phyloP scores from a whole-genome alignment of 1,140 invertebrate genomes.

The Plectrocnemia conspersa region DNA sequence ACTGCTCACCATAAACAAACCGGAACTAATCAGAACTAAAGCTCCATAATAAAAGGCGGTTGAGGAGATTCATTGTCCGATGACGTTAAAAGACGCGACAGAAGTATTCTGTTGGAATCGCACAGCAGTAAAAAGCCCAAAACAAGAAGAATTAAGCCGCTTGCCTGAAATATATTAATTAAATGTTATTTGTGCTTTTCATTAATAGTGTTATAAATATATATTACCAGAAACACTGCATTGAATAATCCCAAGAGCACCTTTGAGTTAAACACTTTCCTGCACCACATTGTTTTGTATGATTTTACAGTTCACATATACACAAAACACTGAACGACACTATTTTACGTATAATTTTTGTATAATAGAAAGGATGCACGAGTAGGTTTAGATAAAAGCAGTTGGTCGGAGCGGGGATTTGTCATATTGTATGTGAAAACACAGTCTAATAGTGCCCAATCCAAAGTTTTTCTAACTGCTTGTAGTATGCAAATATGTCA shows the following conservation, averaged over 20 bases:
- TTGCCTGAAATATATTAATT: constrained; percentile 53
- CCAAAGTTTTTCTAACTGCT: no score
- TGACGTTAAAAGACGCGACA: constrained; percentile 61
- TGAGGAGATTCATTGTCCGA: constrained; percentile 56
- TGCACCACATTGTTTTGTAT: constrained; percentile 41
- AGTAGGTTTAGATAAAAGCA: constrained; percentile 26
- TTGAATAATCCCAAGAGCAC: constrained; percentile 48
- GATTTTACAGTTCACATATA: background rate
- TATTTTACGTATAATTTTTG: constrained; percentile 20
- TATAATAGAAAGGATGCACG: constrained; percentile 34
- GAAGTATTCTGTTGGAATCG: constrained; percentile 61
- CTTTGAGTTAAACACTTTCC: constrained; percentile 43
- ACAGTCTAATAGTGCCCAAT: no score
- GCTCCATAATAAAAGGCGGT: constrained; percentile 71
- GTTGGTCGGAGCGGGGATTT: constrained; percentile 19
- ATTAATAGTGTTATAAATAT: background rate
- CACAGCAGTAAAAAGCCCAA: constrained; percentile 65
- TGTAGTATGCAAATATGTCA: no score
- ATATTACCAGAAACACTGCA: constrained; percentile 48
- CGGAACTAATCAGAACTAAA: constrained; percentile 59
- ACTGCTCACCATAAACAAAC: constrained; percentile 60
- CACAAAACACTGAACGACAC: background rate
- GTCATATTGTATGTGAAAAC: no score
- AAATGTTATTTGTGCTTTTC: constrained; percentile 3
- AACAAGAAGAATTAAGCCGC: constrained; percentile 63